Base-by-base conservation (phyloP, 2,888 invertebrate genomes). In the Drosophila engyochracea region DNA sequence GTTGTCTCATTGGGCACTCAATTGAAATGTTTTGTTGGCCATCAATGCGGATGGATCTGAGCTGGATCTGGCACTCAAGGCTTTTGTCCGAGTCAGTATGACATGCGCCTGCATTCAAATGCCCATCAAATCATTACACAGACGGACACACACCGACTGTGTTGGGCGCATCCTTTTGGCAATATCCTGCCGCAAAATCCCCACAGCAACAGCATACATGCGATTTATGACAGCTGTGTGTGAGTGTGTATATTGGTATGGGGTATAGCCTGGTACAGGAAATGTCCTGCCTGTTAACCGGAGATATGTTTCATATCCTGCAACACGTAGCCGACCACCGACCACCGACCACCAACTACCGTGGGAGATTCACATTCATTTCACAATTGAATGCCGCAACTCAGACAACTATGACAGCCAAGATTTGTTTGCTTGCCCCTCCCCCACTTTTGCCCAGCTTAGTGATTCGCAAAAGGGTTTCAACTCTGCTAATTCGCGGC, bases 231-330 rank as follows among this genome's bases (percentile, higher is more conserved):
- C 85, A 85, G 89, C 78, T 72, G 57, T 33, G 51, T 52, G 22
- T 12, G 28, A 30, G 16, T 31, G 9, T 31, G n/a, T 30, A 9
- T 47, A 16, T 47, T 19, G 28, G 12, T 25, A 4, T 47, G 47
- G 25, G 47, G 2, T 4, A 25, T 4, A 25, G 47, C 16, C 47
- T 25, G 57, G 41, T 22, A 70, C 75, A 91, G 93, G 93, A 93
- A 91, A 91, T 93, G 92, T 93, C 93, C 93, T 85, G 93, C 92
- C 92, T 90, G 91, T 86, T 91, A 90, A 91, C 92, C 92, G 93
- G 92, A 93, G 93, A 93, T 93, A 91, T 87, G 91, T 90, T 93
- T 92, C 91, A 92, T 92, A 91, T 92, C 92, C 92, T 79, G 91
- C 64, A 78, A 85, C 76, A 82, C 81, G 71, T 76, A 61, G 64